Conservation (phyloP, 2,888 invertebrate genomes). For the Myopa testacea region DNA sequence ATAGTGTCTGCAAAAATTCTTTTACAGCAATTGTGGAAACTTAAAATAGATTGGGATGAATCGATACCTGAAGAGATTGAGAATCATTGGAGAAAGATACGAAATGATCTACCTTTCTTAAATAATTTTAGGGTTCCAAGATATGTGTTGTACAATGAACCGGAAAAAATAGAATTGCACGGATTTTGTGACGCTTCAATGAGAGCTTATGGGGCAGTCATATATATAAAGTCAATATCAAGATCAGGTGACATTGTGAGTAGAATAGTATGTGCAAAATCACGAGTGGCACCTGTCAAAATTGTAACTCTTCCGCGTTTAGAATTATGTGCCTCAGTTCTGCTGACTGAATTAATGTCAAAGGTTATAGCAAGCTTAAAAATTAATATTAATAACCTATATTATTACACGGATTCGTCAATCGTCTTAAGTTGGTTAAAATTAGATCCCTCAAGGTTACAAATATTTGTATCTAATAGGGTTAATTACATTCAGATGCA, state of each 20-base stretch:
- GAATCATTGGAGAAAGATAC: not conserved
- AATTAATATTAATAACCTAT: not conserved
- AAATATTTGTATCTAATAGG: slow-evolving; percentile 39
- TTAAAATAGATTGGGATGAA: slow-evolving; percentile 20
- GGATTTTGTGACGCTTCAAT: slow-evolving; percentile 36
- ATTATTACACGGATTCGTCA: slow-evolving; percentile 32
- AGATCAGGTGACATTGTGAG: not conserved
- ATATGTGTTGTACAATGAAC: not conserved
- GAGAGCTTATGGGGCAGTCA: slow-evolving; percentile 30
- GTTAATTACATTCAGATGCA: slow-evolving; percentile 28
- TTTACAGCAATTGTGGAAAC: slow-evolving; percentile 15
- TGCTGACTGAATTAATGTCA: slow-evolving; percentile 29
- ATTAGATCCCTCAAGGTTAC: not conserved
- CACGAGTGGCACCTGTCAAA: slow-evolving; percentile 39
- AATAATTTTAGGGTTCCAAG: slow-evolving; percentile 20
- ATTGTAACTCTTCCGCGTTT: slow-evolving; percentile 28
- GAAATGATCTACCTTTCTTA: slow-evolving; percentile 3
- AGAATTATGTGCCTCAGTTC: slow-evolving; percentile 38
- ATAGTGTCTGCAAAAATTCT: slow-evolving; percentile 1
- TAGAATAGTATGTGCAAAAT: slow-evolving; percentile 30
- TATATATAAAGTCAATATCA: slow-evolving; percentile 6
- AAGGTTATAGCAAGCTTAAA: slow-evolving; percentile 12
- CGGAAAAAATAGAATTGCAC: not conserved
- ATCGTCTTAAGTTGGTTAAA: slow-evolving; percentile 37
- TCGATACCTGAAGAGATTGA: slow-evolving; percentile 18